A percentile compares a stretch with the other conserved stretches of the same genome.
These are phyloP conservation scores for Oreortyx pictus DNA, from an alignment of 2,797 vertebrate species.

Conservation along the genomic window DNA sequence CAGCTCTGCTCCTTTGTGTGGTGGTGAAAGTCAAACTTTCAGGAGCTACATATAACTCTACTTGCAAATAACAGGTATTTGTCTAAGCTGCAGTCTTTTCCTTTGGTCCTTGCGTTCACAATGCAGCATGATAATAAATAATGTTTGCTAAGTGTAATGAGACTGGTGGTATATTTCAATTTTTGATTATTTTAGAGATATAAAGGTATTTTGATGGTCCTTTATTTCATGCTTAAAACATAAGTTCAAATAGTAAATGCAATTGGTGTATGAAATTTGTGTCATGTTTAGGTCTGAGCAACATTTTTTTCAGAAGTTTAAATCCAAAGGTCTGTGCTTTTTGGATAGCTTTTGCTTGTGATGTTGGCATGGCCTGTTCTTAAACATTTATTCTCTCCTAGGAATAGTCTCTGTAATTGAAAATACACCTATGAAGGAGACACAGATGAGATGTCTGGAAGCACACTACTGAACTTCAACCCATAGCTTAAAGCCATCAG, in stretches of 20 bases:
- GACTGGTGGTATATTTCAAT: background rate
- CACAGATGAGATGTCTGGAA: background rate
- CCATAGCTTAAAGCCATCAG: constrained; percentile 12
- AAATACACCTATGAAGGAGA: too few species aligned
- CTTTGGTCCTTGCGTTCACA: background rate
- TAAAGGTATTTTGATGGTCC: background rate
- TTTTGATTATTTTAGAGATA: background rate
- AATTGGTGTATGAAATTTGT: background rate
- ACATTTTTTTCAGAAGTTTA: background rate
- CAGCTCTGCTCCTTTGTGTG: background rate
- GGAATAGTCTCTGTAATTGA: too few species aligned
- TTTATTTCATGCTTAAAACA: background rate
- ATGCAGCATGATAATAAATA: background rate
- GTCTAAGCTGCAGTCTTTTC: background rate
- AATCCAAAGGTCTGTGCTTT: too few species aligned
- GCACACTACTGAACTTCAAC: background rate
- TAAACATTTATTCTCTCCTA: too few species aligned
- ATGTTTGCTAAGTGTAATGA: background rate
- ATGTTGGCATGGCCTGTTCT: too few species aligned
- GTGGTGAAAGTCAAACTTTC: background rate
- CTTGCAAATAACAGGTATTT: background rate
- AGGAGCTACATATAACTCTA: background rate
- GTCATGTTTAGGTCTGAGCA: background rate
- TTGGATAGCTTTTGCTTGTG: too few species aligned
- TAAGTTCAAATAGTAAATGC: background rate